phyloP scores from a whole-genome alignment of 2,888 invertebrate genomes.

The Acanthosepion esculentum region DNA sequence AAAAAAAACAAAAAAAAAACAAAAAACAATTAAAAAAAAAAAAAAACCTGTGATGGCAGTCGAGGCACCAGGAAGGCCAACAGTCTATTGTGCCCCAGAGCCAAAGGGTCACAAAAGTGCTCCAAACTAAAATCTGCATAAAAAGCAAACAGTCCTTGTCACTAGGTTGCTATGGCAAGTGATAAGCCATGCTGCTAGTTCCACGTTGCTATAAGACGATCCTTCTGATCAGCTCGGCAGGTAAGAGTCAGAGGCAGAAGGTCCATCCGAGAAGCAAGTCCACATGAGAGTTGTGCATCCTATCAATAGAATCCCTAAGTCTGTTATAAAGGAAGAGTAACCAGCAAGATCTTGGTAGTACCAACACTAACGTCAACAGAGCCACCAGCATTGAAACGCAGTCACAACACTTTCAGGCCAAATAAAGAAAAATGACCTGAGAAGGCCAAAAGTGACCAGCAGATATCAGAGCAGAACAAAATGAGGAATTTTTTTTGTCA shows the following conservation, averaged over 20 bases:
- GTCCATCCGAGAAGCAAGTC: neutral
- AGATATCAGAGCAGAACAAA: neutral
- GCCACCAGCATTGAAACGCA: neutral
- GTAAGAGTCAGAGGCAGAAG: neutral
- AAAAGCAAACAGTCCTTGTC: slow-evolving; percentile 25
- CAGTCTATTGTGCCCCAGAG: neutral
- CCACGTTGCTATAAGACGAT: neutral
- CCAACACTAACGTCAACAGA: slow-evolving; percentile 13
- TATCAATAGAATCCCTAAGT: neutral
- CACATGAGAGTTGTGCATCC: neutral
- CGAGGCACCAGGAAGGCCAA: slow-evolving; percentile 11
- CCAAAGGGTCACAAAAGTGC: slow-evolving; percentile 10
- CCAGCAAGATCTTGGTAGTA: neutral
- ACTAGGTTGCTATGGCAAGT: slow-evolving; percentile 2
- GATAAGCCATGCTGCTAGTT: too few species aligned
- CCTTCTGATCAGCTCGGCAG: slow-evolving; percentile 33
- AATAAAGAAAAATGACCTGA: neutral
- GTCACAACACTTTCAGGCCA: neutral
- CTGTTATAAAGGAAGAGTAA: neutral
- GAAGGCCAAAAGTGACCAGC: neutral
- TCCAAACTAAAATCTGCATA: neutral
- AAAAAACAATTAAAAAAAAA: neutral
- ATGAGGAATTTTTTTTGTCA: neutral
- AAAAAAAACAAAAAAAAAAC: neutral
- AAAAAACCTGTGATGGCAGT: neutral